These are phyloP conservation scores for Agelas oroides DNA, from an alignment of 37 sponge, comb jelly and placozoan species.

Conservation along the genomic window DNA sequence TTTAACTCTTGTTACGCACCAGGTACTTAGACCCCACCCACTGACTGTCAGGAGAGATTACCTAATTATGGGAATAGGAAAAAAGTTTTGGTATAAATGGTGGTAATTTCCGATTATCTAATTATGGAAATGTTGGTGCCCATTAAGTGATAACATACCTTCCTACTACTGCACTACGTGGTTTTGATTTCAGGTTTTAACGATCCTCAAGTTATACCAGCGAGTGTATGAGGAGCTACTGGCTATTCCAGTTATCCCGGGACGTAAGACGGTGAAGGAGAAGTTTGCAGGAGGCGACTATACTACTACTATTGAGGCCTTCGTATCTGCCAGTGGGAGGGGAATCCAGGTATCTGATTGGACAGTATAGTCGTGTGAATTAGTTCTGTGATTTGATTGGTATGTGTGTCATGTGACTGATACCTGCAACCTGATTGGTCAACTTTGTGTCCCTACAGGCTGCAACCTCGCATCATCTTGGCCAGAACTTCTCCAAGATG, in stretches of 20 bases:
- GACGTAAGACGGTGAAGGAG: slow-evolving; percentile 97
- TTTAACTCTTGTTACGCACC: no score
- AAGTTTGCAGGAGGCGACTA: slow-evolving; percentile 99
- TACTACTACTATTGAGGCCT: slow-evolving; percentile 98
- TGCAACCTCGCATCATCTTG: slow-evolving; percentile 98
- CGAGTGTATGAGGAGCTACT: slow-evolving; percentile 96
- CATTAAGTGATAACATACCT: no score
- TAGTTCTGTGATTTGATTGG: background rate
- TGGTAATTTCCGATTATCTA: no score
- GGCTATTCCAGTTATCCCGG: slow-evolving; percentile 96
- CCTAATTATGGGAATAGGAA: no score
- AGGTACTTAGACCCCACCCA: no score
- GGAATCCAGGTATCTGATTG: slow-evolving; percentile 86
- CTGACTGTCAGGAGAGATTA: no score
- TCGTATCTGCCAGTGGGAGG: slow-evolving; percentile 91
- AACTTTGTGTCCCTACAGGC: slow-evolving; percentile 63
- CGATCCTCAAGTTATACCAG: slow-evolving; percentile 88
- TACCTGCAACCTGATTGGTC: background rate
- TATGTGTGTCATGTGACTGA: background rate
- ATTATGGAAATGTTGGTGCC: no score
- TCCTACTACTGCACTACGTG: background rate
- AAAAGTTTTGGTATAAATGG: no score
- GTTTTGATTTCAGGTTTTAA: slow-evolving; percentile 78
- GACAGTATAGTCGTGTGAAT: background rate
- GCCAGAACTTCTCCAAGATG: slow-evolving; percentile 99